phyloP scores from a whole-genome alignment of 2,113 vertebrate species.

The Microtus montanus region DNA sequence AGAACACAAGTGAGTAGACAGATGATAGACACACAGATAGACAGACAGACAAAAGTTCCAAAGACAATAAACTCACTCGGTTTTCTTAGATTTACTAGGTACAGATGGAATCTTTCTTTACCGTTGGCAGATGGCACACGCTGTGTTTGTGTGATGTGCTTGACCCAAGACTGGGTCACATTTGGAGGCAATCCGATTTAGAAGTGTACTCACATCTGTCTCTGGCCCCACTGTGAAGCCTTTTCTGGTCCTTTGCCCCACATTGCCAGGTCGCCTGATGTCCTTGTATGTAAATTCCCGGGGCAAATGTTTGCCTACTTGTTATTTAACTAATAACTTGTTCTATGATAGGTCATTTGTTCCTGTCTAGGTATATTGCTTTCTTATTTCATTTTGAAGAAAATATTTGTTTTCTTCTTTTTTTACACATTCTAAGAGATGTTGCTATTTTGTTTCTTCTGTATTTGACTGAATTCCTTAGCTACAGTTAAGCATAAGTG shows the following conservation, averaged over 20 bases:
- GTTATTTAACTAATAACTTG: not conserved
- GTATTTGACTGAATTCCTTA: not conserved
- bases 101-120: not conserved
- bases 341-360: not conserved
- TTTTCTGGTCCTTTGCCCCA: not conserved
- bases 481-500: not conserved
- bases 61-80: not conserved
- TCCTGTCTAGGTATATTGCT: slow-evolving; percentile 5
- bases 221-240: not conserved
- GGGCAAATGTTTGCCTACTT: not conserved
- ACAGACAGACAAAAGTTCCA: not conserved
- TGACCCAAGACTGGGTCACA: not conserved
- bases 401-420: not conserved
- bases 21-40: not conserved
- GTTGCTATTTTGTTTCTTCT: too few relatives aligned
- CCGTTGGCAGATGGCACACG: not conserved
- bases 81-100: not conserved
- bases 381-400: not conserved
- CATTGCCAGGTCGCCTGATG: not conserved
- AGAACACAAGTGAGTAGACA: not conserved
- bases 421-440: not conserved
- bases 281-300: not conserved
- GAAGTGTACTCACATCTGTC: too few relatives aligned
- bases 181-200: not conserved
- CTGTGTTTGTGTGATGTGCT: not conserved